These are phyloP conservation scores for Lutjanus argentimaculatus DNA, from an alignment of 2,797 vertebrate species.

Conservation along the genomic window DNA sequence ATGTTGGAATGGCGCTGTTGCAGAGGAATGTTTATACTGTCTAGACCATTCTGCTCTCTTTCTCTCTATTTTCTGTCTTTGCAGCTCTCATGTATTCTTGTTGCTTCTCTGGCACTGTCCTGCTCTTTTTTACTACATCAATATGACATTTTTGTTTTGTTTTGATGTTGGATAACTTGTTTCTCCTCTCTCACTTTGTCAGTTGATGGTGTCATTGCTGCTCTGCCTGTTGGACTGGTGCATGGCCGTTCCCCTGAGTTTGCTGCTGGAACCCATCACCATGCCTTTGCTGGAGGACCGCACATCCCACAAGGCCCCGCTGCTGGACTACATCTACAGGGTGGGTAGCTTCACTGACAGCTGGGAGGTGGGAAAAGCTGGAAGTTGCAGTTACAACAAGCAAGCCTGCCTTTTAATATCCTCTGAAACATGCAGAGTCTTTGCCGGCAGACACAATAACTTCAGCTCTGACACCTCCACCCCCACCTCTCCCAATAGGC, in stretches of 20 bases:
- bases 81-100: background rate
- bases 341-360: constrained; percentile 82
- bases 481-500: constrained; percentile 38
- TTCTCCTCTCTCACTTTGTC: constrained; percentile 34
- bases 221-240: constrained; percentile 99
- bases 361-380: background rate
- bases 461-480: constrained; percentile 38
- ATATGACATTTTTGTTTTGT: background rate
- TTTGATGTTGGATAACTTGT: constrained; percentile 5
- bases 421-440: constrained; percentile 16
- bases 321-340: constrained; percentile 97
- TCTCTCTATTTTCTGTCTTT: constrained; percentile 2
- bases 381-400: constrained; percentile 4
- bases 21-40: constrained; percentile 78
- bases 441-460: constrained; percentile 37
- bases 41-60: background rate
- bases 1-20: constrained; percentile 75
- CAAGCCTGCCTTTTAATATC: constrained; percentile 14
- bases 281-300: constrained; percentile 89
- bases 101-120: constrained; percentile 3
- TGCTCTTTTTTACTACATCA: background rate
- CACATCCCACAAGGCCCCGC: constrained; percentile 87
- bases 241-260: constrained; percentile 92
- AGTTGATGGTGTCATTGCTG: constrained; percentile 97
- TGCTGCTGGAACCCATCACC: constrained; percentile 92